Conservation (phyloP, 2,888 invertebrate genomes). For the Patella caerulea region DNA sequence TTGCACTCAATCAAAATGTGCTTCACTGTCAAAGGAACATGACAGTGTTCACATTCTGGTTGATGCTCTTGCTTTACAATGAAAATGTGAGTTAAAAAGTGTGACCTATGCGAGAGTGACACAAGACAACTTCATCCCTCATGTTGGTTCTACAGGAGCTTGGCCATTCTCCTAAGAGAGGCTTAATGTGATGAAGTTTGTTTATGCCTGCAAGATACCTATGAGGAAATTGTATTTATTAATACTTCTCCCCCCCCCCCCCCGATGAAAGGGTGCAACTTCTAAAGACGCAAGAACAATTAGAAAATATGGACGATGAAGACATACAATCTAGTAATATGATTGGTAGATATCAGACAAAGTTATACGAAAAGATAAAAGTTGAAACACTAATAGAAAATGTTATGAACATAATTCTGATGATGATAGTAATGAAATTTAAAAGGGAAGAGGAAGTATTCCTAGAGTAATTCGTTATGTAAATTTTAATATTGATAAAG, state of each 20-base stretch:
- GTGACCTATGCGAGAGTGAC: too few species aligned
- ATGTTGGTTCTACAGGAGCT: too few species aligned
- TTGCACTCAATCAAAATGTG: too few species aligned
- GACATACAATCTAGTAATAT: conserved; percentile 35
- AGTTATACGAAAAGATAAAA: background rate
- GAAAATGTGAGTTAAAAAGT: too few species aligned
- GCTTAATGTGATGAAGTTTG: too few species aligned
- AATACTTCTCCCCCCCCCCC: conserved; percentile 46
- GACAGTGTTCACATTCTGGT: too few species aligned
- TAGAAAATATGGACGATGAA: conserved; percentile 28
- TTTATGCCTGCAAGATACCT: conserved; percentile 16
- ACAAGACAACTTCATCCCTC: too few species aligned
- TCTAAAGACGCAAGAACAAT: conserved; percentile 45
- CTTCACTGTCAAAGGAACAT: too few species aligned
- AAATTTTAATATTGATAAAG: background rate
- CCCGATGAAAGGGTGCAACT: conserved; percentile 42
- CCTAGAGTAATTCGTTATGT: background rate
- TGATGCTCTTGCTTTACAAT: too few species aligned
- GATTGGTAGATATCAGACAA: conserved; percentile 35
- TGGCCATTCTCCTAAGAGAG: too few species aligned
- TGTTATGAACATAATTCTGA: too few species aligned
- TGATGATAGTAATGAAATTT: background rate
- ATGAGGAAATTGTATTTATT: conserved; percentile 44
- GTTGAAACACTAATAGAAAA: too few species aligned
- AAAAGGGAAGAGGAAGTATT: background rate